Percentiles rank a stretch among this genome's conserved stretches.
Conservation (phyloP, 2,113 vertebrate species). For the Toxotes chatareus region DNA sequence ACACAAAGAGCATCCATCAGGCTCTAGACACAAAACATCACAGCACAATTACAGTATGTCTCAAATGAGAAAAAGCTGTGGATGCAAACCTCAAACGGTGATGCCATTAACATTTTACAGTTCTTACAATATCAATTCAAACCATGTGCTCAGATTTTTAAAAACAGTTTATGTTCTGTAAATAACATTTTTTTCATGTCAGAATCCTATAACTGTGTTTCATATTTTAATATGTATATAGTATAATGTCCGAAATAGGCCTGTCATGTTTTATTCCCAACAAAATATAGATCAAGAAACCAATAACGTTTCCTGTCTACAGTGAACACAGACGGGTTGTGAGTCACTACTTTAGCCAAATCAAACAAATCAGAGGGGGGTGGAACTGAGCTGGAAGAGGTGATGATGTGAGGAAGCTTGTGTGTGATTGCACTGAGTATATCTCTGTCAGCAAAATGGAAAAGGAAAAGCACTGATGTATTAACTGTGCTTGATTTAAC, state of each 20-base stretch:
- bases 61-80: background rate
- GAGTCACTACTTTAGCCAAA: conserved; percentile 51
- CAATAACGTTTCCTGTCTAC: conserved; percentile 13
- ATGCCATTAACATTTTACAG: background rate
- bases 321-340: conserved; percentile 34
- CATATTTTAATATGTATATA: background rate
- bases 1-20: background rate
- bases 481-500: too few relatives aligned
- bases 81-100: background rate
- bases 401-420: conserved; percentile 16
- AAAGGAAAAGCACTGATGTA: too few relatives aligned
- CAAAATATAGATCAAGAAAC: background rate
- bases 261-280: background rate
- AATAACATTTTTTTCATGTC: background rate
- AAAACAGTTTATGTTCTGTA: background rate
- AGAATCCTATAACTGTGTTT: background rate
- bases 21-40: conserved; percentile 2
- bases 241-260: background rate
- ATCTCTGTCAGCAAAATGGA: conserved; percentile 11
- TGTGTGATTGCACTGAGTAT: conserved; percentile 29
- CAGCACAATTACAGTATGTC: background rate
- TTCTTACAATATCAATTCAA: background rate
- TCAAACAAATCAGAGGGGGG: conserved; percentile 41
- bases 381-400: conserved; percentile 27
- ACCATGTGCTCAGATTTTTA: background rate